A percentile compares a stretch with the other conserved stretches of the same genome.
These are phyloP conservation scores for Plutomurus gul DNA, from an alignment of 1,140 invertebrate genomes.

Conservation along the genomic window DNA sequence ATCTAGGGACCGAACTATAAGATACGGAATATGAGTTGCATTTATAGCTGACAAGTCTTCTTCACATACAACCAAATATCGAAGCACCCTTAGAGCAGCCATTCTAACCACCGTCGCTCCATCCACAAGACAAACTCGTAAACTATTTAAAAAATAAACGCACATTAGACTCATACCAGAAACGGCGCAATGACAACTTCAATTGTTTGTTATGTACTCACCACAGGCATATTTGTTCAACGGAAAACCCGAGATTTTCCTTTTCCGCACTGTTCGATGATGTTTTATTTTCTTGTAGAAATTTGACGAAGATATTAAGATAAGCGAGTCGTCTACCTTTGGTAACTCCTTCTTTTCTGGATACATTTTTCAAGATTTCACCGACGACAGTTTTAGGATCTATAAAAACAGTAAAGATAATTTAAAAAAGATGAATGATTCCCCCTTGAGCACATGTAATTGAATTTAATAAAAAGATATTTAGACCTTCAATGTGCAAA, in stretches of 20 bases:
- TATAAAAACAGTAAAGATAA: neutral
- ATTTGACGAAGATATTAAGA: slow-evolving; percentile 79
- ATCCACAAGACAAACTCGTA: slow-evolving; percentile 79
- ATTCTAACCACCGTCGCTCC: slow-evolving; percentile 86
- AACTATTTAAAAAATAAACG: slow-evolving; percentile 62
- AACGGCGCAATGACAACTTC: too few relatives aligned
- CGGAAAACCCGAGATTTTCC: slow-evolving; percentile 69
- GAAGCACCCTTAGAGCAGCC: slow-evolving; percentile 78
- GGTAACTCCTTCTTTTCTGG: slow-evolving; percentile 64
- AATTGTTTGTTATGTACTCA: slow-evolving; percentile 57
- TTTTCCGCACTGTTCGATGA: slow-evolving; percentile 55
- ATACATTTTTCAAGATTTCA: slow-evolving; percentile 59
- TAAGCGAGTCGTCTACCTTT: slow-evolving; percentile 74
- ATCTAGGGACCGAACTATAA: slow-evolving; percentile 68
- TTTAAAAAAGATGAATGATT: too few relatives aligned
- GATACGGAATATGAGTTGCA: slow-evolving; percentile 63
- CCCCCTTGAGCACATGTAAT: too few relatives aligned
- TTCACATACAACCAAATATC: slow-evolving; percentile 78
- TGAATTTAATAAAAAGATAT: neutral
- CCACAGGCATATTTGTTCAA: slow-evolving; percentile 82
- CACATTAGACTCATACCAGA: neutral
- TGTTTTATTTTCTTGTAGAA: slow-evolving; percentile 65
- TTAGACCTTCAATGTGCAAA: neutral
- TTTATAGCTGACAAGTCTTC: slow-evolving; percentile 77
- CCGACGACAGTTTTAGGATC: slow-evolving; percentile 52